These are phyloP conservation scores for Paracanthobrama guichenoti DNA, from an alignment of 2,113 vertebrate species.

Conservation along the genomic window DNA sequence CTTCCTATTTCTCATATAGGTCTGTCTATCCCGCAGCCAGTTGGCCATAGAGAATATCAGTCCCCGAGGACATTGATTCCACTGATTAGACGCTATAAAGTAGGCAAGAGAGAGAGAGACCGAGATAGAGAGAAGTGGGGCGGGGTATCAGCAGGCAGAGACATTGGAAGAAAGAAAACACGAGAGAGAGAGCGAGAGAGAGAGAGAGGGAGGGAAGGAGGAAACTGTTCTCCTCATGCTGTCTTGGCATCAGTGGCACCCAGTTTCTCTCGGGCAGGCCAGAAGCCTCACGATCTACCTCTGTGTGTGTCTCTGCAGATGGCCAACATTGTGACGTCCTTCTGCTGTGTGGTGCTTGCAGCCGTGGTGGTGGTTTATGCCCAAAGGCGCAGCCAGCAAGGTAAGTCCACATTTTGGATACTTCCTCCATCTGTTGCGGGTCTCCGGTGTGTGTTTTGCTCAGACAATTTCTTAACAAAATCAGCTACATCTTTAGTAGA, in stretches of 20 bases:
- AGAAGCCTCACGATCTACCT: slow-evolving; percentile 64
- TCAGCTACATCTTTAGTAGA: background rate
- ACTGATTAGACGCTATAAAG: slow-evolving; percentile 25
- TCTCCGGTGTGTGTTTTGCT: background rate
- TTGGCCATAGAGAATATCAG: slow-evolving; percentile 13
- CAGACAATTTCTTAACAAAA: background rate
- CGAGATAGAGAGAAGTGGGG: slow-evolving; percentile 20
- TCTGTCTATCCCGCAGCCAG: slow-evolving; percentile 47
- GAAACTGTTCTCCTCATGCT: slow-evolving; percentile 59
- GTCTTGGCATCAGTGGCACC: slow-evolving; percentile 61
- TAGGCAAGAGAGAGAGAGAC: slow-evolving; percentile 37
- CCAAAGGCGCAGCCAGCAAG: slow-evolving; percentile 89
- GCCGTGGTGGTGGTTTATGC: slow-evolving; percentile 86
- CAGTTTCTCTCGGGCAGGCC: slow-evolving; percentile 57
- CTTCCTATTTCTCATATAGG: slow-evolving; percentile 29
- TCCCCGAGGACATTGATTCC: slow-evolving; percentile 21
- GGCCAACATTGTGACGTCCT: slow-evolving; percentile 87
- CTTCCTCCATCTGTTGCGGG: background rate
- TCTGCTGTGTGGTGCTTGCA: slow-evolving; percentile 90
- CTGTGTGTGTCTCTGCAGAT: slow-evolving; percentile 82
- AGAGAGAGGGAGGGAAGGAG: slow-evolving; percentile 54
- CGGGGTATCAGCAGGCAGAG: slow-evolving; percentile 41
- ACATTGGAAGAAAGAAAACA: slow-evolving; percentile 48
- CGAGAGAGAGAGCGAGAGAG: slow-evolving; percentile 29
- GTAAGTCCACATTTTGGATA: slow-evolving; percentile 78